Evolutionary conservation across 2,888 invertebrate genomes (phyloP).

Genomic region (Yponomeuta sedellus): DNA sequence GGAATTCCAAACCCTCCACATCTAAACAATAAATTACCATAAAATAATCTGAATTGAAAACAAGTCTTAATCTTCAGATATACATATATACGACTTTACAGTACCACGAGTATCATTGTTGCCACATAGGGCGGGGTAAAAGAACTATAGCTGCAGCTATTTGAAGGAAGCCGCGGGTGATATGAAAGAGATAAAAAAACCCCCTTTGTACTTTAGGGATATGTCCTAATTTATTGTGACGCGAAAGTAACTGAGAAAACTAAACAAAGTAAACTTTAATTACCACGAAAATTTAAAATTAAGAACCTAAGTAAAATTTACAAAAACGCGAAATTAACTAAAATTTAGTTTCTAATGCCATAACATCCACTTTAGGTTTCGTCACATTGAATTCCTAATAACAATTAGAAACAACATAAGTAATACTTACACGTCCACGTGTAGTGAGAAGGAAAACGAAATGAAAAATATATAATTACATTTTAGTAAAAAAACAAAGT

Average conservation of each 20-base stretch:
- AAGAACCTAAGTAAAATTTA: not conserved
- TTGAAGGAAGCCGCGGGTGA: conserved; percentile 31
- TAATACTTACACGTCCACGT: conserved; percentile 7
- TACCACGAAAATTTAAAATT: not conserved
- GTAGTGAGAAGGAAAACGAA: conserved; percentile 9
- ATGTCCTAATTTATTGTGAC: conserved; percentile 35
- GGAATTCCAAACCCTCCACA: conserved; percentile 13
- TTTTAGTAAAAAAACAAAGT: not conserved
- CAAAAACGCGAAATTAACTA: not conserved
- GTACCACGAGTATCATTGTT: conserved; percentile 35
- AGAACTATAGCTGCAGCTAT: conserved; percentile 4
- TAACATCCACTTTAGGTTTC: conserved; percentile 10
- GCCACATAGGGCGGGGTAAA: conserved; percentile 21
- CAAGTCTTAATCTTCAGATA: conserved; percentile 72
- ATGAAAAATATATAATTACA: conserved; percentile 7
- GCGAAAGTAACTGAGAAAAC: conserved; percentile 16
- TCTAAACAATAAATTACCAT: conserved; percentile 72
- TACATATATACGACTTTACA: conserved; percentile 46
- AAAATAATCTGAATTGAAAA: conserved; percentile 73
- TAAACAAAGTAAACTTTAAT: conserved; percentile 27
- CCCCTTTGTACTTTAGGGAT: conserved; percentile 65
- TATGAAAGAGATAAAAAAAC: conserved; percentile 46
- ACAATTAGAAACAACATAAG: conserved; percentile 6
- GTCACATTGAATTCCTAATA: conserved; percentile 6
- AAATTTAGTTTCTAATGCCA: conserved; percentile 6